Evolutionary conservation across 1,140 invertebrate genomes (phyloP).

Genomic region (Homarus americanus): DNA sequence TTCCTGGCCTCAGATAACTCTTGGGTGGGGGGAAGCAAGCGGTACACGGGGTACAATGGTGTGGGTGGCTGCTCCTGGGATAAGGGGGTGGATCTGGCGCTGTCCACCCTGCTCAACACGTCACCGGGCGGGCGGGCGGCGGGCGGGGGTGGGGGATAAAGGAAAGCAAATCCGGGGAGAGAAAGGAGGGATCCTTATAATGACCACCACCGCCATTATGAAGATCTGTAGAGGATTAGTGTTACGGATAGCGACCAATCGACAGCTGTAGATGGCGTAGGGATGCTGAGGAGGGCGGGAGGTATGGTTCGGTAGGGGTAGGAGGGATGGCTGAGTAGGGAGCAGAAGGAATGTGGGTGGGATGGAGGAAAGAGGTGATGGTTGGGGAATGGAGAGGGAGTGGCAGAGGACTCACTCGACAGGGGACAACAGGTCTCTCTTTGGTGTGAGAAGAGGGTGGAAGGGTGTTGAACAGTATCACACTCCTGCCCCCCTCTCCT

Average conservation of each 20-base stretch:
- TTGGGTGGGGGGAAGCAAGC: neutral
- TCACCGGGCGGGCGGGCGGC: neutral
- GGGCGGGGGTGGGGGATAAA: neutral
- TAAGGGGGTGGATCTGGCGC: neutral
- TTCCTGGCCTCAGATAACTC: constrained; percentile 20
- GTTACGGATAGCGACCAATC: constrained; percentile 52
- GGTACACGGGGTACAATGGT: neutral
- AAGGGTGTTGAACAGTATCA: neutral
- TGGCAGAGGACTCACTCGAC: neutral
- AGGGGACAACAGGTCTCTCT: neutral
- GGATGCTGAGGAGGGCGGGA: neutral
- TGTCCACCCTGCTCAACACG: neutral
- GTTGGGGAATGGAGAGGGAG: neutral
- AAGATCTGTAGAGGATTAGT: constrained; percentile 37
- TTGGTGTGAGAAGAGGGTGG: neutral
- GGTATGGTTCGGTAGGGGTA: neutral
- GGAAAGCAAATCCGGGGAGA: neutral
- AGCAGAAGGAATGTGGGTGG: neutral
- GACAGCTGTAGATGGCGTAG: constrained; percentile 54
- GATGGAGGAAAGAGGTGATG: neutral
- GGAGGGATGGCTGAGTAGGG: neutral
- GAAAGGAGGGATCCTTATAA: neutral
- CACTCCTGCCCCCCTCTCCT: too few relatives aligned
- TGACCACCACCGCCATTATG: constrained; percentile 53
- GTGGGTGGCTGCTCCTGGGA: neutral